Base-by-base conservation (phyloP, 2,113 vertebrate species). In the Periophthalmus modestus region DNA sequence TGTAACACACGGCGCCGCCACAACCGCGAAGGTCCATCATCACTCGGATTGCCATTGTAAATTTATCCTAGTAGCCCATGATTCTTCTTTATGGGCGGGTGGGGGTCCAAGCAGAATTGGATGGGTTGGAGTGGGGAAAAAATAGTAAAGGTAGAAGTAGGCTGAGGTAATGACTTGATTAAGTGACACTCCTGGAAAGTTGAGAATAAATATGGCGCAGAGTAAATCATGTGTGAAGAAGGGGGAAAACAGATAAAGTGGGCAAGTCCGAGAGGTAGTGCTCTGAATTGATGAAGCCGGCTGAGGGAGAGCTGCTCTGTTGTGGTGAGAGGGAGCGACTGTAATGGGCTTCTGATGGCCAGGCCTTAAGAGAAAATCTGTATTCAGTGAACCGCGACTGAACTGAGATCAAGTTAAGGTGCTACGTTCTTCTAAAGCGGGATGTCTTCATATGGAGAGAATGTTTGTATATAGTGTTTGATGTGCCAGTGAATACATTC, bases 151-250 rank as follows among this genome's bases (percentile, higher is more conserved):
- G n/a, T 14, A 59, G 57, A 83, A 81, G 72, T 67, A 77, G 62
- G 79, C 69, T 23, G 69, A 72, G 59, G 74, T 67, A 86, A 91
- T 89, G 52, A 83, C 77, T 87, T 91, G 90, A 92, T 88, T 76
- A 89, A 93, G 82, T 78, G 74, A 82, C 74, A 57, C 76, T 80
- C 85, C 81, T 82, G 80, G 65, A 18, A 69, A 74, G 68, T 77
- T 84, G 77, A 77, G 84, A 86, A 88, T 77, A 87, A 89, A 86
- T 90, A 85, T 57, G 80, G 77, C 61, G 80, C 59, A 71, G 80
- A 21, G 81, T 83, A 85, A 88, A 86, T 86, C 81, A 84, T 84
- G 86, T 83, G 85, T 88, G 82, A 87, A 88, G 77, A 85, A 70
- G 86, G 81, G 68, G 75, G 68, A 85, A 79, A 88, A 79, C 14